A percentile compares a stretch with the other conserved stretches of the same genome.
Conservation (phyloP, 2,797 vertebrate genomes). For the Phoebastria nigripes region DNA sequence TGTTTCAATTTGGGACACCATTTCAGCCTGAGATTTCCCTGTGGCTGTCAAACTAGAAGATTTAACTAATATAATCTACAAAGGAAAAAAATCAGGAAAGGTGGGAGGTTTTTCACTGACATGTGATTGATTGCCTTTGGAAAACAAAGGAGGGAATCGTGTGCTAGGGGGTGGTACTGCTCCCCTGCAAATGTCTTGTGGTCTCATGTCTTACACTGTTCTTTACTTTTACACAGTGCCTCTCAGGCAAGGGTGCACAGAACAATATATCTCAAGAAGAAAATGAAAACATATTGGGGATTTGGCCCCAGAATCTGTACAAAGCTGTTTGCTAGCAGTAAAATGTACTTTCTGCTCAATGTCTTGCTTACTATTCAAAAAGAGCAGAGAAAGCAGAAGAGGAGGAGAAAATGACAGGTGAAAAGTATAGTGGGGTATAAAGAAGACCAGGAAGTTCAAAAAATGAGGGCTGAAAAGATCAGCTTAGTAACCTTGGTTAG, state of each 20-base stretch:
- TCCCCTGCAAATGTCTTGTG: not conserved
- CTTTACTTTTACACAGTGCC: not conserved
- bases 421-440: not conserved
- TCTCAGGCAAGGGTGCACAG: not conserved
- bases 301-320: not conserved
- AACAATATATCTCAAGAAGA: not conserved
- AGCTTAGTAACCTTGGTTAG: not conserved
- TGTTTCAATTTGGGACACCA: not conserved
- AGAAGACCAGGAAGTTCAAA: not conserved
- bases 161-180: not conserved
- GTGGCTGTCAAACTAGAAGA: not conserved
- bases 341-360: not conserved
- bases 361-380: not conserved
- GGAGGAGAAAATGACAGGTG: not conserved
- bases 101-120: not conserved
- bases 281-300: accelerated
- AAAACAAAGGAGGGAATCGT: not conserved
- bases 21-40: constrained; percentile 23
- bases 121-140: not conserved
- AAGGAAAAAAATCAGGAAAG: not conserved
- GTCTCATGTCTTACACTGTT: not conserved
- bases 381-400: not conserved
- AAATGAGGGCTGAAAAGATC: not conserved
- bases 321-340: not conserved
- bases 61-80: constrained; percentile 3